Evolutionary conservation across 2,113 vertebrate species (phyloP).

Genomic region (Cyphomyrus plagiostoma): DNA sequence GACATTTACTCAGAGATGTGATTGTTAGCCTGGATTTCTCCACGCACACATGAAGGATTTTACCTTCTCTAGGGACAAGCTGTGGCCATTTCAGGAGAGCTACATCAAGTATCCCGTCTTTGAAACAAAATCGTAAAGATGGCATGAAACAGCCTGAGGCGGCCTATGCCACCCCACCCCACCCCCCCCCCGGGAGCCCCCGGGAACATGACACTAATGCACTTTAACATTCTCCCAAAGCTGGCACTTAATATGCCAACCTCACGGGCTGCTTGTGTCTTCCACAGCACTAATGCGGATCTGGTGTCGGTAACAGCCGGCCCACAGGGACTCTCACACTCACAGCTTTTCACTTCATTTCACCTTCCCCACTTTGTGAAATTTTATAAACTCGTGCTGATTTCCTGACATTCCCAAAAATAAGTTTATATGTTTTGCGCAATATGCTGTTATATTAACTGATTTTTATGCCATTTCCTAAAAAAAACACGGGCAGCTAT

Average conservation of each 20-base stretch:
- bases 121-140: background rate
- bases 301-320: background rate
- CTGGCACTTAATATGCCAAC: background rate
- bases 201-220: background rate
- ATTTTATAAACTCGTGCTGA: background rate
- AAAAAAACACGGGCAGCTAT: background rate
- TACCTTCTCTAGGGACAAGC: background rate
- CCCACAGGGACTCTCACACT: background rate
- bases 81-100: background rate
- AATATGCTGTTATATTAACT: background rate
- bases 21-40: background rate
- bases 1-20: background rate
- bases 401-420: background rate
- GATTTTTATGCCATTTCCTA: background rate
- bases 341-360: background rate
- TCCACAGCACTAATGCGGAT: background rate
- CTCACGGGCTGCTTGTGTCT: background rate
- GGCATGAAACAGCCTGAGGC: background rate
- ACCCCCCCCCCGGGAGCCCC: background rate
- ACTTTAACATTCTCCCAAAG: background rate
- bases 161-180: background rate
- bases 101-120: background rate
- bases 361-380: background rate
- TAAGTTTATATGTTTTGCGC: background rate
- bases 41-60: background rate